phyloP scores from a whole-genome alignment of 2,797 vertebrate species.

The Silurus lanzhouensis region DNA sequence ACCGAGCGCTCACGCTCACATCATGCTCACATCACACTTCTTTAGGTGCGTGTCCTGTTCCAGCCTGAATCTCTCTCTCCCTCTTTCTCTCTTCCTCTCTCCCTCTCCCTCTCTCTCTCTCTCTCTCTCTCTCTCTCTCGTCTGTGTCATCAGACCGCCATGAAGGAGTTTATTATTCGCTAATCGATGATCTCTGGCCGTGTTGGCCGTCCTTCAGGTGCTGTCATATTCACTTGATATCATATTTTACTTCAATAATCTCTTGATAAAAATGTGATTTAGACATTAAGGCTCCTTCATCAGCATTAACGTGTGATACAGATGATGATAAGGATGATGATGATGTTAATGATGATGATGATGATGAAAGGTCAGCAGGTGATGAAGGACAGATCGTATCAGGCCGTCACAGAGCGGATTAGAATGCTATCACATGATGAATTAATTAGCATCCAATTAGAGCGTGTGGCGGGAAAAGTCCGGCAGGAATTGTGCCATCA shows the following conservation, averaged over 20 bases:
- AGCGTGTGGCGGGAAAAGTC: background rate
- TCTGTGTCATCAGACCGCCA: background rate
- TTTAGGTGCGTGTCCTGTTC: constrained; percentile 32
- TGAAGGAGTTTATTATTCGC: constrained; percentile 55
- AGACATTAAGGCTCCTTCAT: constrained; percentile 48
- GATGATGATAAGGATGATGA: constrained; percentile 50
- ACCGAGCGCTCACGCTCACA: constrained; percentile 47
- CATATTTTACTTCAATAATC: constrained; percentile 33
- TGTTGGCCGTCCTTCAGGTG: constrained; percentile 42
- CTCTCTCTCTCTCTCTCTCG: background rate
- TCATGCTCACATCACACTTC: constrained; percentile 19
- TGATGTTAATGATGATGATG: constrained; percentile 46
- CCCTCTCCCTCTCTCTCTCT: background rate
- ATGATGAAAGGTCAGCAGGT: constrained; percentile 57
- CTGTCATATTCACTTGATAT: constrained; percentile 42
- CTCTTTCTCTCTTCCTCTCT: background rate
- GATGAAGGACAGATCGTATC: constrained; percentile 58
- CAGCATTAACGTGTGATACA: constrained; percentile 47
- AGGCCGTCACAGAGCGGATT: constrained; percentile 41
- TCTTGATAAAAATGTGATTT: constrained; percentile 31
- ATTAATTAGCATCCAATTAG: constrained; percentile 56
- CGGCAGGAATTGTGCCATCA: constrained; percentile 42
- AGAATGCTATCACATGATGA: constrained; percentile 54
- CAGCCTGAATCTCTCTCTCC: background rate
- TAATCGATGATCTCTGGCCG: constrained; percentile 43